Conservation (phyloP, 2,888 invertebrate species). For the Scaptomyza polygonia region DNA sequence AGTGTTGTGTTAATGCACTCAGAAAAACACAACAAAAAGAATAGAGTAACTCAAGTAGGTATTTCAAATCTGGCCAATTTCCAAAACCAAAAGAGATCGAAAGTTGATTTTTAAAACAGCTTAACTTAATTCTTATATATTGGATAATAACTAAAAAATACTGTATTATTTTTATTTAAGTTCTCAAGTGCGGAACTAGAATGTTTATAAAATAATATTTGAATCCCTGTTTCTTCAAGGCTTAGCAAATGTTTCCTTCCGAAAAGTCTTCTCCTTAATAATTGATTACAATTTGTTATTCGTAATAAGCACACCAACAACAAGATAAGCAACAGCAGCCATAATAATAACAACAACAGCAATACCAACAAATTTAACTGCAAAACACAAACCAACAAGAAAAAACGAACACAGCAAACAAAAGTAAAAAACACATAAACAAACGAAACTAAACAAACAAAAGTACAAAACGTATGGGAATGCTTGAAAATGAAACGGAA, state of each 20-base stretch:
- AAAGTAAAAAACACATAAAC: conserved; percentile 19
- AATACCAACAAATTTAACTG: conserved; percentile 38
- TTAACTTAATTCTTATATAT: not conserved
- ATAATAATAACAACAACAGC: conserved; percentile 48
- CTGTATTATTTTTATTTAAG: no score
- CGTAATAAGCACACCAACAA: conserved; percentile 14
- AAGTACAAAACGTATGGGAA: conserved; percentile 34
- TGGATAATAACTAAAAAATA: no score
- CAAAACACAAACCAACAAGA: conserved; percentile 47
- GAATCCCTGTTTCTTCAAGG: no score
- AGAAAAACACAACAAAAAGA: not conserved
- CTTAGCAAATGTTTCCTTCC: not conserved
- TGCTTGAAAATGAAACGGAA: conserved; percentile 46
- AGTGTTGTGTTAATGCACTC: conserved; percentile 4
- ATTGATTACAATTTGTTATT: conserved; percentile 2
- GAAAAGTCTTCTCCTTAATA: not conserved
- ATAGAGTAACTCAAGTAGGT: not conserved
- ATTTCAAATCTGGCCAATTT: not conserved
- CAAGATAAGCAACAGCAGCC: conserved; percentile 29
- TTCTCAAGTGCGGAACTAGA: no score
- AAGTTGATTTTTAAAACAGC: not conserved
- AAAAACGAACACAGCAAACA: conserved; percentile 44
- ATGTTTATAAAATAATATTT: no score
- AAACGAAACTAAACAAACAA: conserved; percentile 6
- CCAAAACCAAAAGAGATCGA: not conserved